Conservation (phyloP, 2,888 invertebrate genomes). For the Himalopsyche kuldschensis region DNA sequence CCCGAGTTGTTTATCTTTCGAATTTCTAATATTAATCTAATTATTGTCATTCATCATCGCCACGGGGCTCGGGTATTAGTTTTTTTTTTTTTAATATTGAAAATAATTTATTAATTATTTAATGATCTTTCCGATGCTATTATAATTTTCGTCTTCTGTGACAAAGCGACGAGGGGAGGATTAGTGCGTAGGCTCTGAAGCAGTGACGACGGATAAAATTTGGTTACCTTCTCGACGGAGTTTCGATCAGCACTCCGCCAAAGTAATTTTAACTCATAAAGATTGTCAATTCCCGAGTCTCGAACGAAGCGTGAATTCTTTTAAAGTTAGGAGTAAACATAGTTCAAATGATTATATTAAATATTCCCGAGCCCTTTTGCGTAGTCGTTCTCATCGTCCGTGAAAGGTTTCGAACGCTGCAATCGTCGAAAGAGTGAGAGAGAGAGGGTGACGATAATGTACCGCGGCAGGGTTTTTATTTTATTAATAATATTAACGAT, state of each 20-base stretch:
- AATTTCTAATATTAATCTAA: neutral
- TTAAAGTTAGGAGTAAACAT: neutral
- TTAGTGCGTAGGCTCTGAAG: neutral
- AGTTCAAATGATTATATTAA: neutral
- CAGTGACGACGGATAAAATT: neutral
- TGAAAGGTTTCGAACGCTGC: neutral
- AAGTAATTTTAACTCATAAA: neutral
- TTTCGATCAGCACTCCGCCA: neutral
- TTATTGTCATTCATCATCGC: neutral
- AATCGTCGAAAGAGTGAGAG: too few species aligned
- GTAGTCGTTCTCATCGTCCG: neutral
- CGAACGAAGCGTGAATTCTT: neutral
- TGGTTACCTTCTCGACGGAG: neutral
- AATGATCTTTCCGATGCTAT: neutral
- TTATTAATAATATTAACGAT: neutral
- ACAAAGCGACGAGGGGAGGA: neutral
- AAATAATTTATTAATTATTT: neutral
- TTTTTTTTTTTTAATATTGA: neutral
- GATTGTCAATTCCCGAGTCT: neutral
- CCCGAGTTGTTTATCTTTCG: neutral
- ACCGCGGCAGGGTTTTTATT: constrained; percentile 16
- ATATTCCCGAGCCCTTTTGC: neutral
- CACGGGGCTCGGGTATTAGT: neutral
- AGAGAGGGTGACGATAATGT: neutral
- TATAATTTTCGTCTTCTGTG: neutral